Evolutionary conservation across 2,797 vertebrate genomes (phyloP).

Genomic region (Gymnothorax javanicus): DNA sequence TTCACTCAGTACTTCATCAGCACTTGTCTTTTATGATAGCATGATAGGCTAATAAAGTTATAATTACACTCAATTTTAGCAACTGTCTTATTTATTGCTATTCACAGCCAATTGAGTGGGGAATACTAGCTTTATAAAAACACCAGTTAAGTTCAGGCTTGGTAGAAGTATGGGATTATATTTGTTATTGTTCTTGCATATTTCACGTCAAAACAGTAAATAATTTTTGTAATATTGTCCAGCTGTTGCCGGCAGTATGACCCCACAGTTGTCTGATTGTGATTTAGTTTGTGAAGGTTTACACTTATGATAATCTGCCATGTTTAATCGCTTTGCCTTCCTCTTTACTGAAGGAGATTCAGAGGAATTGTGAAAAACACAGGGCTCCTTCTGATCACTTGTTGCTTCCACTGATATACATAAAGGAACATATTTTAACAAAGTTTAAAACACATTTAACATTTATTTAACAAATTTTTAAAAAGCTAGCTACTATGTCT

Average conservation of each 20-base stretch:
- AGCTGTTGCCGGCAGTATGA: not conserved
- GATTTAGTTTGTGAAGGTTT: slow-evolving; percentile 22
- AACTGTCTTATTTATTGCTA: too few relatives aligned
- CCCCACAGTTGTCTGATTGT: not conserved
- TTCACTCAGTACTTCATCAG: too few relatives aligned
- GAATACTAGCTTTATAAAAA: not conserved
- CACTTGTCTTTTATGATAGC: too few relatives aligned
- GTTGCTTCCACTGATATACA: slow-evolving; percentile 69
- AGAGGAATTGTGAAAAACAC: slow-evolving; percentile 71
- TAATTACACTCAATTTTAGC: too few relatives aligned
- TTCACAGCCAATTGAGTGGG: too few relatives aligned
- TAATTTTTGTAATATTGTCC: slow-evolving; percentile 15
- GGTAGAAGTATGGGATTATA: not conserved
- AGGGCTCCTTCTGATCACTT: slow-evolving; percentile 57
- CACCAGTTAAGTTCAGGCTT: not conserved
- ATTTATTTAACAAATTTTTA: not conserved
- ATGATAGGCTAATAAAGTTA: too few relatives aligned
- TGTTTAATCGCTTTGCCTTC: slow-evolving; percentile 58
- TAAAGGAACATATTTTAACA: not conserved
- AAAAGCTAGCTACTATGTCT: not conserved
- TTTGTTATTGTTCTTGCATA: not conserved
- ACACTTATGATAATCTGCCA: slow-evolving; percentile 72
- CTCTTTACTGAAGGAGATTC: slow-evolving; percentile 58
- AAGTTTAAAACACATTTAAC: not conserved
- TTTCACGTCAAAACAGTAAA: slow-evolving; percentile 4